phyloP scores from a whole-genome alignment of 2,888 invertebrate genomes.

The Invenusta paracnida region DNA sequence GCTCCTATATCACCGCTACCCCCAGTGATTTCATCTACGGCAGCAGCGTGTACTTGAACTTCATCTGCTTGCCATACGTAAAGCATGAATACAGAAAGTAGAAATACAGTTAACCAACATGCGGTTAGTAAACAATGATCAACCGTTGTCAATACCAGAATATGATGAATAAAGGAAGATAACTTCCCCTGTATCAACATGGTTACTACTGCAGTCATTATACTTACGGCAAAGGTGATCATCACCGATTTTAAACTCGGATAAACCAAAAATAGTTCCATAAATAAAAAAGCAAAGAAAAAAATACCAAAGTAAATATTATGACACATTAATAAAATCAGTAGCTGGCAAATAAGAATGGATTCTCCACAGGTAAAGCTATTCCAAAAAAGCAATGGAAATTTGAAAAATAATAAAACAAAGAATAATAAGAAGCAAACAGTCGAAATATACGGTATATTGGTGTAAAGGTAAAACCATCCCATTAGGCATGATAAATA shows the following conservation, averaged over 20 bases:
- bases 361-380: neutral
- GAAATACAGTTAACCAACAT: neutral
- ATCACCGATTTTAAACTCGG: neutral
- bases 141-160: neutral
- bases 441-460: neutral
- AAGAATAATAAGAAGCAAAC: neutral
- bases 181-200: neutral
- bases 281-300: neutral
- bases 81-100: neutral
- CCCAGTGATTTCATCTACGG: neutral
- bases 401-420: neutral
- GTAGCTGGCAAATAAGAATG: neutral
- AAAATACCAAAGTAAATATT: neutral
- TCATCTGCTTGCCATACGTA: neutral
- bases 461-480: neutral
- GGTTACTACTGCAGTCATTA: neutral
- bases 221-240: neutral
- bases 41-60: neutral
- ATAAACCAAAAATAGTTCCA: neutral
- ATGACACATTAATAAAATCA: neutral
- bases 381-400: neutral
- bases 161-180: neutral
- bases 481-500: neutral
- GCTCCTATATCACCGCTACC: neutral
- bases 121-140: neutral